A percentile compares a stretch with the other conserved stretches of the same genome.
Conservation (phyloP, 2,797 vertebrate genomes). For the Iguana delicatissima region DNA sequence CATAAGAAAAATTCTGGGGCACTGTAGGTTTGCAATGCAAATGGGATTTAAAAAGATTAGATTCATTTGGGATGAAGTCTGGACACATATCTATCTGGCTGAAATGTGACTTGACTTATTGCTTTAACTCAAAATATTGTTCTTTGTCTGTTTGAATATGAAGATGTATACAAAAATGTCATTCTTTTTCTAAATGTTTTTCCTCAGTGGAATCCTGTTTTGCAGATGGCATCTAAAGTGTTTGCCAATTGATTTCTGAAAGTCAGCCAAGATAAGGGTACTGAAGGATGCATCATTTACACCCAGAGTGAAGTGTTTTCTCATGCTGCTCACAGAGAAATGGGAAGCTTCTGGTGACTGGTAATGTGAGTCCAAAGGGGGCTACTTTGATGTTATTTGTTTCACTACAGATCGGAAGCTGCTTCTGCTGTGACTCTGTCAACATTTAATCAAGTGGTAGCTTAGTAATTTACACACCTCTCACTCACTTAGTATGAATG, state of each 20-base stretch:
- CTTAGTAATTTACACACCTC: constrained; percentile 60
- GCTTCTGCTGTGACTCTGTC: constrained; percentile 52
- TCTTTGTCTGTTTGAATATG: neutral
- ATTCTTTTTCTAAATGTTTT: fast-evolving
- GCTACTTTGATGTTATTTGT: constrained; percentile 59
- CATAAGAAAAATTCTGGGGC: too few species aligned
- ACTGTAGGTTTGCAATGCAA: too few species aligned
- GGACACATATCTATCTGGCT: neutral
- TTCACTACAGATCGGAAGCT: constrained; percentile 60
- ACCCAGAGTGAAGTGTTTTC: constrained; percentile 20
- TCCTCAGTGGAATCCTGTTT: constrained; percentile 7
- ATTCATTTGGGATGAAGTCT: too few species aligned
- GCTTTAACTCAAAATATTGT: constrained; percentile 9
- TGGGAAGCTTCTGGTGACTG: constrained; percentile 46
- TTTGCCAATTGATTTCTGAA: constrained; percentile 37
- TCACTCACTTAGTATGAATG: constrained; percentile 57
- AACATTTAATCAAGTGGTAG: constrained; percentile 68
- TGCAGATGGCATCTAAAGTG: neutral
- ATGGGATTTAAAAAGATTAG: too few species aligned
- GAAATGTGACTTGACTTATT: neutral
- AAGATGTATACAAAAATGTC: neutral
- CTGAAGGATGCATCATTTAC: fast-evolving
- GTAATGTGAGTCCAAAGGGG: constrained; percentile 54
- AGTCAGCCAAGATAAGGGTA: neutral
- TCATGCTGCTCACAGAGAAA: constrained; percentile 49